phyloP scores from a whole-genome alignment of 2,797 vertebrate species.

The Bothrops alternatus region DNA sequence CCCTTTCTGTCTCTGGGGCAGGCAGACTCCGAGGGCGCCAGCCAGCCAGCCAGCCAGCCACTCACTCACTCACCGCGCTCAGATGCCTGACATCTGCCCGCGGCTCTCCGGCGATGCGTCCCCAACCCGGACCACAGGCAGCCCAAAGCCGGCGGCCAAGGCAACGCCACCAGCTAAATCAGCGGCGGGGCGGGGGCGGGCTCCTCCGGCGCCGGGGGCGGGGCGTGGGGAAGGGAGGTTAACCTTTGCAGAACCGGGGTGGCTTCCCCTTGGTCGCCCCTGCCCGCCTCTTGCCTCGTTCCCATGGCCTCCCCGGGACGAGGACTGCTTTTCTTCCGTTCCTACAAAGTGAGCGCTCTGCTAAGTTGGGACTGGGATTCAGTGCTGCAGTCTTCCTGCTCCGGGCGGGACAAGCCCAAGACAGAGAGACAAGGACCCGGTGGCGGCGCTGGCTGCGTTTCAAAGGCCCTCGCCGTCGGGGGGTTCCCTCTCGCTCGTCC shows the following conservation, averaged over 20 bases:
- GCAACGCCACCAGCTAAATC: not conserved
- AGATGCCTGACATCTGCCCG: not conserved
- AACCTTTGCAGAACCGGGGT: not conserved
- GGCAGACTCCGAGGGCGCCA: not conserved
- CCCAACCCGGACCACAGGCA: not conserved
- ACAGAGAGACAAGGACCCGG: not conserved
- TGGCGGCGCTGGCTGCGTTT: not conserved
- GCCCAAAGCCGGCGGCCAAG: not conserved
- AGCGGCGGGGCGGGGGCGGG: not conserved
- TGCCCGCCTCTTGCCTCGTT: not conserved
- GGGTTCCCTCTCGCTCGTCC: not conserved
- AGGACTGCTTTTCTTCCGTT: not conserved
- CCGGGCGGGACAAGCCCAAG: not conserved
- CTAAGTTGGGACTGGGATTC: not conserved
- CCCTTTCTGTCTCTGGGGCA: not conserved
- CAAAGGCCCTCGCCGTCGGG: not conserved
- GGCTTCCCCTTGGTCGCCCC: not conserved
- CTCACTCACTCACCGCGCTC: not conserved
- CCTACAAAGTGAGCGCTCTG: not conserved
- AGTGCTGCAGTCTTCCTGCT: not conserved
- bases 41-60: accelerated
- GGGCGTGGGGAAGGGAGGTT: not conserved
- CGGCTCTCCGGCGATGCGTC: not conserved
- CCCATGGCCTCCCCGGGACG: too few relatives aligned
- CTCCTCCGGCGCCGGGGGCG: not conserved